phyloP scores from a whole-genome alignment of 1,140 invertebrate genomes.

The Zaprionus camerounensis region DNA sequence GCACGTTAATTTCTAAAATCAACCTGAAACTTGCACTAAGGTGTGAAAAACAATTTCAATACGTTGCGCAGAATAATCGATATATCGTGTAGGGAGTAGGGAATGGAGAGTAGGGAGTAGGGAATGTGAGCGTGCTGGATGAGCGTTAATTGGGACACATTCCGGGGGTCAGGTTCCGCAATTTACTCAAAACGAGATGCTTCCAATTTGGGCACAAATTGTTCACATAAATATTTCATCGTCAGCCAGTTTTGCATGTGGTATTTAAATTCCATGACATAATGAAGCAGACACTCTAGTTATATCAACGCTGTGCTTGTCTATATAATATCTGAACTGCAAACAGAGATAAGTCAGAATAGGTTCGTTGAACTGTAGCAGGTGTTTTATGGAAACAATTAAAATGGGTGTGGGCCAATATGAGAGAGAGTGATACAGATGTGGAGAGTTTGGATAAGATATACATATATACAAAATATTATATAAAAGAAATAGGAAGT shows the following conservation, averaged over 20 bases:
- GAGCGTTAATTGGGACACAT: background rate
- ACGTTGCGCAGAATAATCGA: slow-evolving; percentile 5
- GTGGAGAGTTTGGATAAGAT: too few species aligned
- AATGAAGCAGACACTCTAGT: background rate
- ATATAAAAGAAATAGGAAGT: too few species aligned
- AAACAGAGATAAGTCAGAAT: too few species aligned
- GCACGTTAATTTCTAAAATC: slow-evolving; percentile 46
- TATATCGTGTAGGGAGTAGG: background rate
- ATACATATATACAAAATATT: too few species aligned
- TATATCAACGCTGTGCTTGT: too few species aligned
- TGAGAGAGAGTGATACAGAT: too few species aligned
- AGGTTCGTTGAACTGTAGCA: too few species aligned
- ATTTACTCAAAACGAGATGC: too few species aligned
- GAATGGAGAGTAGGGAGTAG: background rate
- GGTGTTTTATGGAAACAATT: too few species aligned
- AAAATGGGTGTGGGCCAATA: too few species aligned
- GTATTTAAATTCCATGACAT: background rate
- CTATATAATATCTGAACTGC: too few species aligned
- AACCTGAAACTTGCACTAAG: slow-evolving; percentile 23
- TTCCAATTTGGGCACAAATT: background rate
- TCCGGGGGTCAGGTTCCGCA: background rate
- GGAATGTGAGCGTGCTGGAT: background rate
- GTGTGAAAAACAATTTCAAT: slow-evolving; percentile 20
- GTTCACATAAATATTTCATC: background rate
- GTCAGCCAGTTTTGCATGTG: background rate